Conservation (phyloP, 2,797 vertebrate species). For the Halcyon chelicuti region DNA sequence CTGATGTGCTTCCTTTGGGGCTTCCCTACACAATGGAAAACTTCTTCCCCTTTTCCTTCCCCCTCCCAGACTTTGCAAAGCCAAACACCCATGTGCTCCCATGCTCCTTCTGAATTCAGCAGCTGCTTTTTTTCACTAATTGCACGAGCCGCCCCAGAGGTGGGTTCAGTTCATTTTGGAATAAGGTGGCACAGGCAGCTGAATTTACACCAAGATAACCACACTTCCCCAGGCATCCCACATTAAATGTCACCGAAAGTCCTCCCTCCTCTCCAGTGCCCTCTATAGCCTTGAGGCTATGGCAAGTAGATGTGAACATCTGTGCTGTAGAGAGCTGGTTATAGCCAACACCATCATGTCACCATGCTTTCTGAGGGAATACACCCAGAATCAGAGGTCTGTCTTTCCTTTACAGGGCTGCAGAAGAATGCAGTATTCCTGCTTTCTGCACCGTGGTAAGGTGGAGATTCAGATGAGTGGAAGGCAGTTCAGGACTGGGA, state of each 20-base stretch:
- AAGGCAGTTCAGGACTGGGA: background rate
- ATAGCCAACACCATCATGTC: fast-evolving
- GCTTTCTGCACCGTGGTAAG: background rate
- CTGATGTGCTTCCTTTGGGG: background rate
- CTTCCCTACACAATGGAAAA: background rate
- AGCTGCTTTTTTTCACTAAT: background rate
- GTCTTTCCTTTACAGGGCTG: background rate
- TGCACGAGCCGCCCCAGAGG: background rate
- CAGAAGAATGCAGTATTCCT: background rate
- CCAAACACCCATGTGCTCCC: background rate
- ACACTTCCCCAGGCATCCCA: background rate
- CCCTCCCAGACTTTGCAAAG: background rate
- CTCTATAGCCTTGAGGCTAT: background rate
- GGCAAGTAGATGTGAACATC: fast-evolving
- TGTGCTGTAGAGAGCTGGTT: background rate
- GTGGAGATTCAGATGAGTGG: background rate
- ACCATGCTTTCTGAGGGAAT: background rate
- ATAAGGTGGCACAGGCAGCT: background rate
- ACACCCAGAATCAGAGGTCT: background rate
- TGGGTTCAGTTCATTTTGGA: background rate
- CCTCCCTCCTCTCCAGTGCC: background rate
- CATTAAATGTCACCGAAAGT: background rate
- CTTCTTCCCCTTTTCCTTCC: background rate
- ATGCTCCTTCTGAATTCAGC: background rate
- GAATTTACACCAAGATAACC: background rate